Evolutionary conservation across 1,140 invertebrate species (phyloP), one percentile per base, ranked within the genome.

Genomic region (Hestina assimilis): DNA sequence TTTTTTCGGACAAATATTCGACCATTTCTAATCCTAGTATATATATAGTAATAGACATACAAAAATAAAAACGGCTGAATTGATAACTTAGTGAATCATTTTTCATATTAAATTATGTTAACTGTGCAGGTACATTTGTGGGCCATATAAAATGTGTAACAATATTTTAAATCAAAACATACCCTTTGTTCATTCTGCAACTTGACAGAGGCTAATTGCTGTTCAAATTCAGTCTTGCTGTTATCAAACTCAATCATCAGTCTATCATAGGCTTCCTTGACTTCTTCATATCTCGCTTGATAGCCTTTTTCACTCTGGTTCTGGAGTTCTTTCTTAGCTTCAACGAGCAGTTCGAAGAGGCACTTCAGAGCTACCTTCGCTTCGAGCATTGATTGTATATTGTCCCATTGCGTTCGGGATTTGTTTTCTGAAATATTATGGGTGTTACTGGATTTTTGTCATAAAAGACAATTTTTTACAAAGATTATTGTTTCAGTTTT

Each of bases 321-420:
- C 46, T 80, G 76, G 0, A 88, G 58, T 48, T 91, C 89, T 14
- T 88, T 79, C 43, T 90, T 90, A 3, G 90, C 79, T 38, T 92
- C 89, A 1, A 89, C 84, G 0, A 89, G 73, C 7, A 90, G 63
- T 19, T 93, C 90, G 63, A 93, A 92, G 2, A 93, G 64, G 23
- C 85, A 87, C 75, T 92, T 91, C 0, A 93, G 47, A 3, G 90
- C 92, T 20, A 74, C 83, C 72, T 93, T 94, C 0, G 92, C 92
- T 69, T 95, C 94, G 0, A 88, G 71, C 81, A 94, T 90, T 1
- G 92, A 91, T 47, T 93, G 92, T 1, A 95, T 82, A 26, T 83
- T 88, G 40, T 95, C 93, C 79, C 91, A 92, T 45, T 93, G 86
- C 0, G 86, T 88, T 48, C 91, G 91, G 0, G 88, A 72, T 63